phyloP scores from a whole-genome alignment of 2,797 vertebrate species.

The Kryptopterus vitreolus region DNA sequence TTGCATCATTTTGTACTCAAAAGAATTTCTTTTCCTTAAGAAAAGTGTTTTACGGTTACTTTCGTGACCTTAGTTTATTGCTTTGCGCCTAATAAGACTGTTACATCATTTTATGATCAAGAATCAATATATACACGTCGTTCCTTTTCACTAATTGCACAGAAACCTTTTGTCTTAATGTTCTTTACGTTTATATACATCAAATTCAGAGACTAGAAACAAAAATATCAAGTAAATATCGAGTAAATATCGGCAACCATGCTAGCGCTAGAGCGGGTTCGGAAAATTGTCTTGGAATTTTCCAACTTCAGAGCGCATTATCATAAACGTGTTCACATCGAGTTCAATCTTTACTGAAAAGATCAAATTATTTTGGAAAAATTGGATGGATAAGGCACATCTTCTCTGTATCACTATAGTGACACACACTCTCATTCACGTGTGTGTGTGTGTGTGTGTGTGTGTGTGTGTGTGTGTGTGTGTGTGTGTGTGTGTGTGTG shows the following conservation, averaged over 20 bases:
- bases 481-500: too few species aligned
- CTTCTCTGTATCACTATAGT: not conserved
- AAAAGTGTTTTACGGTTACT: not conserved
- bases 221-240: not conserved
- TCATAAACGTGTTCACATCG: not conserved
- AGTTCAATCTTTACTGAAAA: not conserved
- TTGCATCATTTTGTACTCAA: not conserved
- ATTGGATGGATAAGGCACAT: not conserved
- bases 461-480: too few species aligned
- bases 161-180: not conserved
- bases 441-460: too few species aligned
- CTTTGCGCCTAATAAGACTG: not conserved
- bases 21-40: not conserved
- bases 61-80: not conserved
- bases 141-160: not conserved
- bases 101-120: not conserved
- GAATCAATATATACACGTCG: too few species aligned
- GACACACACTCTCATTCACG: too few species aligned
- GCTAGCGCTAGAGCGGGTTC: not conserved
- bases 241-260: not conserved
- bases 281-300: not conserved
- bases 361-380: not conserved
- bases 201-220: too few species aligned
- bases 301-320: not conserved
- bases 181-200: not conserved